Base-by-base conservation (phyloP, 2,797 vertebrate genomes). In the Platyrinchus mystaceus region DNA sequence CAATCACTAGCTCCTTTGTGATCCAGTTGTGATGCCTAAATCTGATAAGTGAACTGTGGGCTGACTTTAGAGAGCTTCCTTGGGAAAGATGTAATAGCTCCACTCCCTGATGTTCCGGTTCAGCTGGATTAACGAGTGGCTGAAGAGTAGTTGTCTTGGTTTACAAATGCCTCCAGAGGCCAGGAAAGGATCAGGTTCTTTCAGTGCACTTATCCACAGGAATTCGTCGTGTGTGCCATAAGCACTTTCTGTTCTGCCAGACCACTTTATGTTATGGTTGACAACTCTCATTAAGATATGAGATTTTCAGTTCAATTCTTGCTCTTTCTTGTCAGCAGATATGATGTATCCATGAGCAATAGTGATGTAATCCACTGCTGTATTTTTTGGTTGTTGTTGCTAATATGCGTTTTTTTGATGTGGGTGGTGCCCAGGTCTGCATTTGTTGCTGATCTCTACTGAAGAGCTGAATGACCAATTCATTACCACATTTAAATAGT, bases 61-160 rank as follows among this genome's bases (percentile, higher is more conserved):
- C 47, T 90, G 94, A 62, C 85, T 88, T 82, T 26, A 88, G 70
- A 81, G 53, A 81, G 39, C 34, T 69, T 78, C 47, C 44, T 39
- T 93, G 87, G 74, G 91, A 94, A 94, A 92, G 7, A 18, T 76
- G 24, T 49, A 77, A 23, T 68, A 63, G 47, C 47, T 90, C 86
- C 82, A n/a, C 73, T 91, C 19, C 87, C 34, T 79, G 95, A 87
- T 84, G 69, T 92, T 95, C 96, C 9, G 8, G 94, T 97, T 97
- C 49, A 91, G 63, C 94, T 93, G 85, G 92, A 91, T 92, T 84
- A 71, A 77, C 79, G 66, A 73, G 58, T 93, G 50, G 59, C 73
- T 89, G 58, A 89, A 55, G 50, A 24, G 34, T 52, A 60, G 26
- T 74, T 84, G 74, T 86, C 68, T 83, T 56, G 52, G 59, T 79